Evolutionary conservation across 1,140 invertebrate species (phyloP).

Genomic region (Diabrotica undecimpunctata): DNA sequence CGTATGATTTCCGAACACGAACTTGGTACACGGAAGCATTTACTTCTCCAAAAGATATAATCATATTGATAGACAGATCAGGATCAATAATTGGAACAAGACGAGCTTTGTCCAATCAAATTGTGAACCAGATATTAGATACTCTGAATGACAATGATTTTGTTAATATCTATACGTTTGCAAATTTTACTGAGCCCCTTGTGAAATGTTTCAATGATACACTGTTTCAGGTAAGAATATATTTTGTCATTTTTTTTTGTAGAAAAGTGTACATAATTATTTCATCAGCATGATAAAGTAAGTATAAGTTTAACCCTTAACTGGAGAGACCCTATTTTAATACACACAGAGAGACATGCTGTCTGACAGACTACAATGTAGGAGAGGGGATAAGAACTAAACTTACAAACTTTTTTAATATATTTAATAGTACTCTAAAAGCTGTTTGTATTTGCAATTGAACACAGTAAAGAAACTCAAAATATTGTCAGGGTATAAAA

Average conservation of each 20-base stretch:
- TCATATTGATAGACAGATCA: constrained; percentile 91
- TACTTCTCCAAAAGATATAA: constrained; percentile 92
- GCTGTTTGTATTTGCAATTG: too few species aligned
- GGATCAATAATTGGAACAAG: constrained; percentile 96
- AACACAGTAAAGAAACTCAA: too few species aligned
- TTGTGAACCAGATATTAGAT: constrained; percentile 92
- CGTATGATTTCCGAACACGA: constrained; percentile 84
- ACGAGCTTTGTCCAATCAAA: constrained; percentile 89
- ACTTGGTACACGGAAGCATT: constrained; percentile 97
- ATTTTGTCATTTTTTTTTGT: background rate
- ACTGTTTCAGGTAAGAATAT: constrained; percentile 68
- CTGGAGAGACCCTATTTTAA: too few species aligned
- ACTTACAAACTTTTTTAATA: too few species aligned
- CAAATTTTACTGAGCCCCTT: constrained; percentile 69
- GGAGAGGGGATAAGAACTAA: too few species aligned
- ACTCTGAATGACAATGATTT: constrained; percentile 98
- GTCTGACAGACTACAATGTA: too few species aligned
- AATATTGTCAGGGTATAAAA: too few species aligned
- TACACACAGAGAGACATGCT: too few species aligned
- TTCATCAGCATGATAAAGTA: constrained; percentile 8
- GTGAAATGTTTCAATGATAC: constrained; percentile 83
- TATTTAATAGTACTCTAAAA: too few species aligned
- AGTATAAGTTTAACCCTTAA: too few species aligned
- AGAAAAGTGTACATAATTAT: background rate
- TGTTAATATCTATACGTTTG: constrained; percentile 92